Evolutionary conservation across 2,888 invertebrate genomes (phyloP), one percentile per base, ranked within the genome.

Genomic region (Caenorhabditis sulstoni): DNA sequence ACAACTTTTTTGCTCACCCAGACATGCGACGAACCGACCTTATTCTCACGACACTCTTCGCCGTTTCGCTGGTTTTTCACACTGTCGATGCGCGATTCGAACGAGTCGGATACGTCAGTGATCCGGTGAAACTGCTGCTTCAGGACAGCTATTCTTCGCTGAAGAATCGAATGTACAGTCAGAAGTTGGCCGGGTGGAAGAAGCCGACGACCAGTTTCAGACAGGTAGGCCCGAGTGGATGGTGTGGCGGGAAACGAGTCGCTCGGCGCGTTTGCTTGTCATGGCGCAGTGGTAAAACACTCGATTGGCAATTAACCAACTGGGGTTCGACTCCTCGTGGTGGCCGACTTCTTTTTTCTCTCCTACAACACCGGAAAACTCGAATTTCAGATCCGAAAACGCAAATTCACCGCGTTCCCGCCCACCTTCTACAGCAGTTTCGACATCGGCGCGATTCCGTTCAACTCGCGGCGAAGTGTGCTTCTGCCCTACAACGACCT

Each of bases 111-210:
- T 79, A 67, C 39, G 62, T 79, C 0, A 83, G 83, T 70, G 83
- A 83, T 50, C 83, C 83, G 14, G 68, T 83, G 22, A 67, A 83
- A 39, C 58, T 83, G 11, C 65, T 83, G 2, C 78, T 83, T 1
- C 81, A 81, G 50, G 83, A 83, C 68, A 83, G 83, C 64, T 81
- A 83, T 80, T 81, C 81, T 76, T 82, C 82, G 1, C 79, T 82
- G 81, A 76, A 78, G 77, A 82, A 80, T 67, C 41, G 71, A 52
- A 71, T 74, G 74, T 79, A 80, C 61, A 74, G 65, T 41, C 77
- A 82, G 29, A 73, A 74, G 49, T 55, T 65, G 53, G 41, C 37
- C 18, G 68, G 68, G 49, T 82, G 70, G 73, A 73, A 74, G 55
- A 82, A 79, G 39, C 68, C 79, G 8, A 50, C 65, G 9, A 29